Percentiles rank a stretch among this genome's conserved stretches.
phyloP scores from a whole-genome alignment of 1,140 invertebrate species.

The Drosophila ananassae region DNA sequence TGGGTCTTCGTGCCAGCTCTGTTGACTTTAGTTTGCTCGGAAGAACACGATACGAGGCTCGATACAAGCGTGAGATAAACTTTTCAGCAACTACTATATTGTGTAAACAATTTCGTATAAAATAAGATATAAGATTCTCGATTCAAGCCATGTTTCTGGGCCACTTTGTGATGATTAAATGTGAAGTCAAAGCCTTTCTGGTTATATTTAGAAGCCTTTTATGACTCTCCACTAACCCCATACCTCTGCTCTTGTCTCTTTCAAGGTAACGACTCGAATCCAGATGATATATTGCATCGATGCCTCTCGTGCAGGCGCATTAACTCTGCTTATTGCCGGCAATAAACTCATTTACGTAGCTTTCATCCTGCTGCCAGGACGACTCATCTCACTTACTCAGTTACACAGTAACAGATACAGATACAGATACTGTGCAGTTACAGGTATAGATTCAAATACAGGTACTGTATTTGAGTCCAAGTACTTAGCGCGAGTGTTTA shows the following conservation, averaged over 20 bases:
- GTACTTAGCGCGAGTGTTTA: slow-evolving; percentile 38
- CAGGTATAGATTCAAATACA: slow-evolving; percentile 5
- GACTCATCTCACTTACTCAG: slow-evolving; percentile 13
- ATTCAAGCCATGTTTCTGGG: not conserved
- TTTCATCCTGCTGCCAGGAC: slow-evolving; percentile 22
- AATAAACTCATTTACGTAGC: slow-evolving; percentile 54
- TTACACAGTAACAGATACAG: slow-evolving; percentile 7
- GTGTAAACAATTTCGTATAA: not conserved
- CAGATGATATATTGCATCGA: slow-evolving; percentile 52
- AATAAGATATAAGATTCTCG: not conserved
- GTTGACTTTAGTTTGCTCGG: slow-evolving; percentile 24
- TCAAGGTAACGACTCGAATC: slow-evolving; percentile 50
- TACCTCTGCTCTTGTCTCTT: slow-evolving; percentile 33
- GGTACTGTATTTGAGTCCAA: slow-evolving; percentile 23
- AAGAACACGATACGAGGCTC: slow-evolving; percentile 11
- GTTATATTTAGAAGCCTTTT: slow-evolving; percentile 13
- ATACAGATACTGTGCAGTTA: slow-evolving; percentile 4
- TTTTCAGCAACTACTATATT: not conserved
- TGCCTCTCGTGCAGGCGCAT: slow-evolving; percentile 50
- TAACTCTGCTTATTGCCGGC: slow-evolving; percentile 48
- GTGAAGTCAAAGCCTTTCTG: slow-evolving; percentile 6
- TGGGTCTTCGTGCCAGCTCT: slow-evolving; percentile 28
- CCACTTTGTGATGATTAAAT: slow-evolving; percentile 10
- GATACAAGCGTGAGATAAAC: not conserved
- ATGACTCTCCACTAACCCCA: slow-evolving; percentile 31